Evolutionary conservation across 2,888 invertebrate genomes (phyloP), one percentile per base, ranked within the genome.

Genomic region (Elmis aenea): DNA sequence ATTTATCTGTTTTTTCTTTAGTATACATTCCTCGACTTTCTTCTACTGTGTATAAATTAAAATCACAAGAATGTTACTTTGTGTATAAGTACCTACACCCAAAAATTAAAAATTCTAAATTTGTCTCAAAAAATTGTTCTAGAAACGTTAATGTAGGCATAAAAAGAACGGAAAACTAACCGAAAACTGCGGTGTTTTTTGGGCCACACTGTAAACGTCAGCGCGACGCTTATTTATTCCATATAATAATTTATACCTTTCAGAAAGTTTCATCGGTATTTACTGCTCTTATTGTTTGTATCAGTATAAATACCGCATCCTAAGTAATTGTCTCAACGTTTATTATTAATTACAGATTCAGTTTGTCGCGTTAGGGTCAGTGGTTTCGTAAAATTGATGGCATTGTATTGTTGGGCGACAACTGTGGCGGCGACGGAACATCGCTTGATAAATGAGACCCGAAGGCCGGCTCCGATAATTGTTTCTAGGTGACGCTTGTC

Each of bases 321-420:
- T 53, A 54, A 59, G 54, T 52, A 58, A 59, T 57, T 52, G 58
- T 57, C 54, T 51, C 49, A 53, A 54, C 55, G 61, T 61, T 61
- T 61, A 59, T 60, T 60, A 62, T 62, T 62, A 62, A 62, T 62
- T 61, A 57, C 54, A 52, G 48, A 52, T 58, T 60, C 56, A 56
- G 59, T 57, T 59, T 58, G 55, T 52, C 51, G 58, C 54, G 45
- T 46, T 45, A 45, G 52, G 51, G 49, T 51, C 47, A 42, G 43
- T 21, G 32, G 29, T 45, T 34, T 27, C 22, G 38, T 42, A 43
- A 54, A 56, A 54, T 52, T 54, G 52, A 54, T 52, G 46, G 39
- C 26, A 33, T 39, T 33, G 48, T 51, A 45, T 46, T 52, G 50
- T 47, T 46, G 44, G 50, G 45, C 46, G 46, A 42, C 43, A 49